Base-by-base conservation (phyloP, 2,888 invertebrate species). In the Lasioglossum marginatum region DNA sequence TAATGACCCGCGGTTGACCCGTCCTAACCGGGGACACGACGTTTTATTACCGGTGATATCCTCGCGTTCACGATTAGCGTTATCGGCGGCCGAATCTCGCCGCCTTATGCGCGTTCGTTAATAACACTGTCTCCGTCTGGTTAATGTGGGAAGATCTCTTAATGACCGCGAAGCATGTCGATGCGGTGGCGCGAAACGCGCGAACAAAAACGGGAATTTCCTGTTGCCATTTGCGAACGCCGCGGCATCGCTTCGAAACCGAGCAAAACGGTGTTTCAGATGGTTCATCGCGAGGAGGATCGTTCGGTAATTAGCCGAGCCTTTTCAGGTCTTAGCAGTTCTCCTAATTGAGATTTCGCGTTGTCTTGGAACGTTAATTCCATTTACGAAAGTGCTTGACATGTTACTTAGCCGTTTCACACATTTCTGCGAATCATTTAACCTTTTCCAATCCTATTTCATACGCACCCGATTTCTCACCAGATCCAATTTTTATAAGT, bases 111-210 rank as follows among this genome's bases (percentile, higher is more conserved):
- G 27, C 60, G 78, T 83, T 82, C 63, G 90, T 66, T 84, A 77
- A 86, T 68, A 77, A 80, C 45, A 37, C 37, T 83, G 77, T 71
- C 82, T 68, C 57, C 68, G 70, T 83, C 83, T 86, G 88, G 88
- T 89, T 89, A 88, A 91, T 91, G 92, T 93, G 93, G 91, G 91
- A 92, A 93, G 87, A 80, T 87, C 80, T 79, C 71, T 83, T 91
- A 88, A 91, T 89, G 90, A 86, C 81, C 70, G 45, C 37, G 82
- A 90, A 88, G 85, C 90, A 37, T 77, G 77, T 80, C 86, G 88
- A 89, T 89, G 88, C 57, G 52, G 14, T 52, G 48, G 34, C 52
- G 86, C 81, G 85, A 52, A 52, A 52, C 52, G 85, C 70, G 77
- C 45, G 86, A 89, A 87, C 37, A 77, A 81, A 86, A 85, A 72